Evolutionary conservation across 2,888 invertebrate genomes (phyloP).

Genomic region (Zygaena filipendulae): DNA sequence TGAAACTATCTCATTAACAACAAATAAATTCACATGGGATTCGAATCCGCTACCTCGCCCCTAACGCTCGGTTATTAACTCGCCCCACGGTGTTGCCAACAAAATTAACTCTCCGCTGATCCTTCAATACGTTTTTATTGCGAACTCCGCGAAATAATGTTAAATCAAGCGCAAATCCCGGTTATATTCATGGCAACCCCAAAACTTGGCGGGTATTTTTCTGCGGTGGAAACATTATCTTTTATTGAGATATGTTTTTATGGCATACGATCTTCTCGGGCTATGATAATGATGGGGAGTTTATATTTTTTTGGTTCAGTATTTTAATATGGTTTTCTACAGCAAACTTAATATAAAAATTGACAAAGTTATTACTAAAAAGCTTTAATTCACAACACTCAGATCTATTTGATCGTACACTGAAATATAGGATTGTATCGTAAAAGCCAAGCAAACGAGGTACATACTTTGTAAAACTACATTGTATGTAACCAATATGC

Average conservation of each 20-base stretch:
- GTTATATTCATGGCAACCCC: conserved; percentile 33
- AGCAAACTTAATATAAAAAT: too few relatives aligned
- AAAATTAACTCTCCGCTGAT: conserved; percentile 44
- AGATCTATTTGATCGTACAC: too few relatives aligned
- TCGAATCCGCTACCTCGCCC: conserved; percentile 24
- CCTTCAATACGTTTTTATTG: conserved; percentile 55
- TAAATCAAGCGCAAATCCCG: conserved; percentile 52
- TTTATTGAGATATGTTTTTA: conserved; percentile 52
- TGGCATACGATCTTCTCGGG: conserved; percentile 15
- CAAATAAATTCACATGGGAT: conserved; percentile 36
- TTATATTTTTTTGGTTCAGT: conserved; percentile 13
- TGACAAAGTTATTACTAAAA: too few relatives aligned
- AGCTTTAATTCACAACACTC: too few relatives aligned
- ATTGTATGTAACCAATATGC: too few relatives aligned
- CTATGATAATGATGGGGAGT: conserved; percentile 20
- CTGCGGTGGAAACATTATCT: conserved; percentile 37
- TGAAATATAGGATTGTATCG: too few relatives aligned
- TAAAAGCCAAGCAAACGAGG: too few relatives aligned
- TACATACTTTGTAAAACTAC: too few relatives aligned
- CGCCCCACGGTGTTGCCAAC: conserved; percentile 26
- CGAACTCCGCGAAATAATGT: conserved; percentile 47
- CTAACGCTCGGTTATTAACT: conserved; percentile 18
- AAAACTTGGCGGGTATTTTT: conserved; percentile 28
- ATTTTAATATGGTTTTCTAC: conserved; percentile 2
- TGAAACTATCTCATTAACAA: too few relatives aligned